A percentile compares a stretch with the other conserved stretches of the same genome.
Conservation (phyloP, 2,888 invertebrate species). For the Trissolcus brochymenae region DNA sequence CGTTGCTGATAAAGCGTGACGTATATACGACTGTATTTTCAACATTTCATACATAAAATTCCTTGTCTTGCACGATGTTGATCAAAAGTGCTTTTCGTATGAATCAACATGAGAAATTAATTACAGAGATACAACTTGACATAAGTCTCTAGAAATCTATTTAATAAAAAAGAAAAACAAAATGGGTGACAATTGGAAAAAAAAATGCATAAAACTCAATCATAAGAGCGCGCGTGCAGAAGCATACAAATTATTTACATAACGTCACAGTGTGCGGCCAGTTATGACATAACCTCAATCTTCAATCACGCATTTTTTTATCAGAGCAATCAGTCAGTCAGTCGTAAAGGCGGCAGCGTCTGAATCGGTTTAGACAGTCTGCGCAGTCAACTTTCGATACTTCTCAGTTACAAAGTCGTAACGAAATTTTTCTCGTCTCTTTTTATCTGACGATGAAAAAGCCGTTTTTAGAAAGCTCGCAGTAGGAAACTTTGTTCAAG, state of each 20-base stretch:
- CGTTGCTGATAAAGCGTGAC: conserved; percentile 17
- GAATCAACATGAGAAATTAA: conserved; percentile 26
- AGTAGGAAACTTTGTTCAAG: no score
- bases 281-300: conserved; percentile 40
- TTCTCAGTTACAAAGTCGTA: no score
- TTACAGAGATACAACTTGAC: background rate
- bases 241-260: conserved; percentile 26
- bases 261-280: conserved; percentile 19
- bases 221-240: background rate
- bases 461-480: no score
- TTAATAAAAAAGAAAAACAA: background rate
- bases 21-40: conserved; percentile 19
- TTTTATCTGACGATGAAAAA: no score
- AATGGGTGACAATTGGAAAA: background rate
- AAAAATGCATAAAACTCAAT: background rate
- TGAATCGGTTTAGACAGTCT: background rate
- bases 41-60: conserved; percentile 25
- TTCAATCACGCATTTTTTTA: conserved; percentile 15
- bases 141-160: background rate
- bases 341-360: conserved; percentile 1
- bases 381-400: no score
- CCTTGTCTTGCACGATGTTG: conserved; percentile 22
- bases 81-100: conserved; percentile 32
- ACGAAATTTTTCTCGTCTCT: conserved; percentile 1
- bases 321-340: conserved; percentile 7